phyloP scores from a whole-genome alignment of 2,888 invertebrate genomes.

The Dryococelus australis region DNA sequence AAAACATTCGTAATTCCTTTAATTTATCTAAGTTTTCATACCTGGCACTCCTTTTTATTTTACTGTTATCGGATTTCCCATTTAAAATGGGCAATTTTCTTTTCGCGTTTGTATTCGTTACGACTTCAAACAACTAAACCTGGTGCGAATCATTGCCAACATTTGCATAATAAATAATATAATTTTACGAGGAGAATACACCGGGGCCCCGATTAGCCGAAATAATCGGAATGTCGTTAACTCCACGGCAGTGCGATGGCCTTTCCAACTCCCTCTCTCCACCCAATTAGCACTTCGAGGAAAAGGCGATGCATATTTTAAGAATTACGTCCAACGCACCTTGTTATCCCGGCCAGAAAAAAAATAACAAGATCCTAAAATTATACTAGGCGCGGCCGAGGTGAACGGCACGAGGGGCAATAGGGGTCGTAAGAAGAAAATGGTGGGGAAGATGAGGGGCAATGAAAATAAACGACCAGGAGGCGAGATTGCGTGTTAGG shows the following conservation, averaged over 20 bases:
- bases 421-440: background rate
- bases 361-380: background rate
- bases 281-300: background rate
- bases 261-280: background rate
- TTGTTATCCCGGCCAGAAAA: background rate
- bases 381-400: background rate
- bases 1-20: no score
- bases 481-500: background rate
- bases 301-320: conserved; percentile 5
- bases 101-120: background rate
- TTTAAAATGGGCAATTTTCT: no score
- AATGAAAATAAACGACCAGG: background rate
- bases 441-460: background rate
- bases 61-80: no score
- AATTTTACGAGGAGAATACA: background rate
- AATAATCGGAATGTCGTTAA: background rate
- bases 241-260: background rate
- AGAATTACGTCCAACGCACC: background rate
- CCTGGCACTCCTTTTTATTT: no score
- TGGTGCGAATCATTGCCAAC: background rate
- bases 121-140: background rate
- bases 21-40: no score
- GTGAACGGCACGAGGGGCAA: no score
- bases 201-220: background rate
- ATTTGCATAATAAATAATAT: background rate